These are phyloP conservation scores for Eira barbara DNA, from an alignment of 2,113 vertebrate genomes.

Conservation along the genomic window DNA sequence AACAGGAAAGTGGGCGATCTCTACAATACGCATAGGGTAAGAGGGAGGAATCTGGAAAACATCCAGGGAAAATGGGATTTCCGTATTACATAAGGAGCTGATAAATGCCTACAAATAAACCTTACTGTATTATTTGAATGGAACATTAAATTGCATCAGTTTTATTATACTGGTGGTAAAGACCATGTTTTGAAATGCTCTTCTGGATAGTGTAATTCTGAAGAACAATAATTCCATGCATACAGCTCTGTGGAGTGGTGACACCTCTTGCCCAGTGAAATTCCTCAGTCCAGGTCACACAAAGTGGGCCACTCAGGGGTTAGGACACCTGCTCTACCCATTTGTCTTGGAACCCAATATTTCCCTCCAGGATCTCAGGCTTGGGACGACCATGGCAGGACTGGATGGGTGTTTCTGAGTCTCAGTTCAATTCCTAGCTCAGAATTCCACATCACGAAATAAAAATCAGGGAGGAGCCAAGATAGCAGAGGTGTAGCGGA, in stretches of 20 bases:
- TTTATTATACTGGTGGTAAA: not conserved
- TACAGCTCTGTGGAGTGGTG: not conserved
- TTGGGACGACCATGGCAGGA: not conserved
- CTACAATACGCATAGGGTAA: not conserved
- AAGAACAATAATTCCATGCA: not conserved
- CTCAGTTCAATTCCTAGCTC: not conserved
- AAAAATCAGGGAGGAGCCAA: not conserved
- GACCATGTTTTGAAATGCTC: not conserved
- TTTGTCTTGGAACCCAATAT: not conserved
- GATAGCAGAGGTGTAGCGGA: no score
- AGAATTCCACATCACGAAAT: not conserved
- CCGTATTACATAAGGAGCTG: not conserved
- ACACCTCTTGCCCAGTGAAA: not conserved
- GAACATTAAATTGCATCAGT: not conserved
- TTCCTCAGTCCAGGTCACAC: not conserved
- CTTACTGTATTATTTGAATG: not conserved
- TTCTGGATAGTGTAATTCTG: not conserved
- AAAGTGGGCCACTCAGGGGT: no score
- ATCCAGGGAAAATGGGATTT: not conserved
- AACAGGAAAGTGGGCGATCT: not conserved
- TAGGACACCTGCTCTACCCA: not conserved
- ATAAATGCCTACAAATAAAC: not conserved
- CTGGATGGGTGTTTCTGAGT: not conserved
- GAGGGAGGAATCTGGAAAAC: conserved; percentile 4
- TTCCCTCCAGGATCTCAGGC: not conserved